Percentiles rank a stretch among this genome's conserved stretches.
Conservation (phyloP, 53 echinoderm and acorn worm genomes). For the Mesocentrotus franciscanus region DNA sequence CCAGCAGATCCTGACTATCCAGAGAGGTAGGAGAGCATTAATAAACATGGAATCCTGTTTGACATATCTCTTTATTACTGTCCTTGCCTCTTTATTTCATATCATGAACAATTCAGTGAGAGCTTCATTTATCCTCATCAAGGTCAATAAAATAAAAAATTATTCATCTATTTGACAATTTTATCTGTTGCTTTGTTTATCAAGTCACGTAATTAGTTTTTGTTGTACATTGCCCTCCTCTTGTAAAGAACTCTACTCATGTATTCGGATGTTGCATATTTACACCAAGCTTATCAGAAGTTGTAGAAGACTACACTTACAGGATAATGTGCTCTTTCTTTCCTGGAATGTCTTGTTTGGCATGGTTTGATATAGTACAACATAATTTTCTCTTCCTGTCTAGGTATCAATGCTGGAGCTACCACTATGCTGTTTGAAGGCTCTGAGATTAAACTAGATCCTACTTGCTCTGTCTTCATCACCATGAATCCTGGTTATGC, state of each 20-base stretch:
- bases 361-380: neutral
- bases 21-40: conserved; percentile 82
- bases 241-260: neutral
- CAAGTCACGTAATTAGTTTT: too few relatives aligned
- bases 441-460: conserved; percentile 96
- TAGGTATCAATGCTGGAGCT: conserved; percentile 88
- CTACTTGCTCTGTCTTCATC: conserved; percentile 96
- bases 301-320: neutral
- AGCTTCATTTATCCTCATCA: too few relatives aligned
- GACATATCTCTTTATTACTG: neutral
- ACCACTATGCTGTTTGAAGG: conserved; percentile 93
- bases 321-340: neutral
- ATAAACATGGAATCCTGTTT: neutral
- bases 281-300: neutral
- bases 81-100: neutral
- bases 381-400: neutral
- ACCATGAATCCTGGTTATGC: conserved; percentile 99
- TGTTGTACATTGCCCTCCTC: too few relatives aligned
- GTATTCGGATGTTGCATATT: neutral
- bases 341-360: neutral
- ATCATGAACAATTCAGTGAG: neutral
- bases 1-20: conserved; percentile 98
- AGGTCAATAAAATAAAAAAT: too few relatives aligned
- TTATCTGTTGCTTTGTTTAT: too few relatives aligned
- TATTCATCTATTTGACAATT: too few relatives aligned